Evolutionary conservation across 2,797 vertebrate genomes (phyloP).

Genomic region (Takifugu ocellatus): DNA sequence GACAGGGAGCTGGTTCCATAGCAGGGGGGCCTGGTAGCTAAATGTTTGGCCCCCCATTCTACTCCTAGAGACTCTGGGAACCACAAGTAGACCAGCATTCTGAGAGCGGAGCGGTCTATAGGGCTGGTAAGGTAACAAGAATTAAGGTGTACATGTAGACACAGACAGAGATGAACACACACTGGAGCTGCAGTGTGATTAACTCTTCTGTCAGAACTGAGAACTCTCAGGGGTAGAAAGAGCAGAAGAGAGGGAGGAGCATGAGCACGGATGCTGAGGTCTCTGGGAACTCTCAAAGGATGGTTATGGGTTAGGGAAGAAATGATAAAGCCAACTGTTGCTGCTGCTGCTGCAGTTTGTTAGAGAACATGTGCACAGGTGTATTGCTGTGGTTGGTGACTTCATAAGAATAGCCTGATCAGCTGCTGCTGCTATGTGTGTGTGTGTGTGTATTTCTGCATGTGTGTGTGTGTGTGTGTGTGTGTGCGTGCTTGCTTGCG

Average conservation of each 20-base stretch:
- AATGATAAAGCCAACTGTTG: conserved; percentile 46
- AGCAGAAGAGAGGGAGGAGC: conserved; percentile 53
- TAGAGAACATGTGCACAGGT: conserved; percentile 10
- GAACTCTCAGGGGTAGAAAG: conserved; percentile 61
- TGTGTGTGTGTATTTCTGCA: conserved; percentile 9
- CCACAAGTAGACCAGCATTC: too few species aligned
- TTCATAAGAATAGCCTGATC: too few species aligned
- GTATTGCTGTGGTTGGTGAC: neutral
- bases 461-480: too few species aligned
- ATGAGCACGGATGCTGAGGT: conserved; percentile 48
- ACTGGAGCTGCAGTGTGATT: conserved; percentile 62
- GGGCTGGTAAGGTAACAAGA: conserved; percentile 31
- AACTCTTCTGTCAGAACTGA: conserved; percentile 69
- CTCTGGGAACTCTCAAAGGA: conserved; percentile 44
- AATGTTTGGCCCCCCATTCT: too few species aligned
- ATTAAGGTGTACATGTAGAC: conserved; percentile 41
- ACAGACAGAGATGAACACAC: neutral
- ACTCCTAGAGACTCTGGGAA: too few species aligned
- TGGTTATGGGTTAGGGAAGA: conserved; percentile 27
- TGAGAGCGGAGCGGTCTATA: too few species aligned
- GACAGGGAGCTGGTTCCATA: too few species aligned
- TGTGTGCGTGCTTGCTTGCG: too few species aligned
- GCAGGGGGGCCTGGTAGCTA: too few species aligned
- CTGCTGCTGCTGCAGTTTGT: conserved; percentile 29
- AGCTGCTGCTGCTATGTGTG: too few species aligned